Percentiles rank a stretch among this genome's conserved stretches.
These are phyloP conservation scores for Diarsia dahlii DNA, from an alignment of 2,888 invertebrate genomes.

Conservation along the genomic window DNA sequence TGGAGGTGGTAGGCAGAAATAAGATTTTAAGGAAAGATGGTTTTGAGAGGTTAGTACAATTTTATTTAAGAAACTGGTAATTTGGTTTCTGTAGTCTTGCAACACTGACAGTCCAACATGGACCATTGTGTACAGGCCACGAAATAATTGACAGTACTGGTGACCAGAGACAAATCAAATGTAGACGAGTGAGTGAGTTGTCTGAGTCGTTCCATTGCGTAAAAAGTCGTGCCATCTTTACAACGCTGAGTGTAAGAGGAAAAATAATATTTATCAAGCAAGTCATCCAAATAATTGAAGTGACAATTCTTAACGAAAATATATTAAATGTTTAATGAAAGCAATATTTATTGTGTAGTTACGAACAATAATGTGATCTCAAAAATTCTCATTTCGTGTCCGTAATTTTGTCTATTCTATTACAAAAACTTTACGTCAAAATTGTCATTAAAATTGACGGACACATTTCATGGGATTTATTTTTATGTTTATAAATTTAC, in stretches of 20 bases:
- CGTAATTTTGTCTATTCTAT: constrained; percentile 61
- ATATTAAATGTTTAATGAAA: neutral
- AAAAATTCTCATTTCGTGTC: constrained; percentile 19
- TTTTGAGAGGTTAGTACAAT: constrained; percentile 36
- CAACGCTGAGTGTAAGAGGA: constrained; percentile 8
- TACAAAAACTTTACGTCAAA: constrained; percentile 63
- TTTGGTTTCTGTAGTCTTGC: neutral
- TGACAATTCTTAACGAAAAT: neutral
- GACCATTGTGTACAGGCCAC: constrained; percentile 14
- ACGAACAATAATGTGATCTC: neutral
- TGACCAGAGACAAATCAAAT: constrained; percentile 35
- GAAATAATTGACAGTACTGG: constrained; percentile 3
- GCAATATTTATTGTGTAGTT: neutral
- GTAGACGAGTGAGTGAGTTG: constrained; percentile 32
- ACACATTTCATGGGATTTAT: constrained; percentile 39
- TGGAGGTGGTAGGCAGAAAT: constrained; percentile 9
- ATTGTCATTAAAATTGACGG: constrained; percentile 60
- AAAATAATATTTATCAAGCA: constrained; percentile 12
- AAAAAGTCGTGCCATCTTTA: constrained; percentile 18
- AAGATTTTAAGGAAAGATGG: constrained; percentile 27
- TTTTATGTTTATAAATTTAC: constrained; percentile 50
- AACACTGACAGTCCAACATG: constrained; percentile 23
- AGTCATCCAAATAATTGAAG: constrained; percentile 31
- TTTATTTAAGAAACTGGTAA: neutral
- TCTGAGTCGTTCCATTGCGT: constrained; percentile 20